Percentiles rank a stretch among this genome's conserved stretches.
phyloP scores from a whole-genome alignment of 2,797 vertebrate species.

The Monodelphis domestica region DNA sequence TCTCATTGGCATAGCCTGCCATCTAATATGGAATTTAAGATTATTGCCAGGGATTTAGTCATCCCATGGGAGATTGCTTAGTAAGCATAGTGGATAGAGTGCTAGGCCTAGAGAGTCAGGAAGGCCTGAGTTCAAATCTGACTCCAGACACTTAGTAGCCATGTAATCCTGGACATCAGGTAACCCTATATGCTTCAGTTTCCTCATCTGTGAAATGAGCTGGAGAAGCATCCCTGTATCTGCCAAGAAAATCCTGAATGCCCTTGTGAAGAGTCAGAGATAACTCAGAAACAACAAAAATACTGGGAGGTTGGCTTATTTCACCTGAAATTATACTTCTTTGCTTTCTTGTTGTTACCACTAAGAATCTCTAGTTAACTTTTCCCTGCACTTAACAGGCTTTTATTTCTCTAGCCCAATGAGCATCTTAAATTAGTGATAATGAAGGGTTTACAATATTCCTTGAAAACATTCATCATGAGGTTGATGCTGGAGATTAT shows the following conservation, averaged over 20 bases:
- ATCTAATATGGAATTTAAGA: constrained; percentile 35
- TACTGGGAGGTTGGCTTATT: constrained; percentile 38
- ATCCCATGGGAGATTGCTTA: constrained; percentile 28
- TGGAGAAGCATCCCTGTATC: too few species aligned
- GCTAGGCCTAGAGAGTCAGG: too few species aligned
- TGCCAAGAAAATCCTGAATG: too few species aligned
- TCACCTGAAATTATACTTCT: constrained; percentile 50
- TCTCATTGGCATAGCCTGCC: background rate
- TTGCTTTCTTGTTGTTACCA: constrained; percentile 46
- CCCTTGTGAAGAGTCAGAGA: too few species aligned
- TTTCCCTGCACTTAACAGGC: background rate
- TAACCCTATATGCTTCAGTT: too few species aligned
- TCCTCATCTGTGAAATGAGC: too few species aligned
- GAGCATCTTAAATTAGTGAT: background rate
- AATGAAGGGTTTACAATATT: constrained; percentile 13
- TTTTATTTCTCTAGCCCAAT: constrained; percentile 3
- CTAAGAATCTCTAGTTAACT: background rate
- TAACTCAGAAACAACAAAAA: too few species aligned
- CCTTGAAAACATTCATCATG: constrained; percentile 21
- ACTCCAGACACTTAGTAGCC: too few species aligned
- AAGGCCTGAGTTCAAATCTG: too few species aligned
- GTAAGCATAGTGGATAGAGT: too few species aligned
- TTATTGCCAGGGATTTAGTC: constrained; percentile 14
- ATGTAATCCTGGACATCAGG: too few species aligned
- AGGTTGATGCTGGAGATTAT: background rate